Conservation (phyloP, 2,797 vertebrate species). For the Telmatherina bonti region DNA sequence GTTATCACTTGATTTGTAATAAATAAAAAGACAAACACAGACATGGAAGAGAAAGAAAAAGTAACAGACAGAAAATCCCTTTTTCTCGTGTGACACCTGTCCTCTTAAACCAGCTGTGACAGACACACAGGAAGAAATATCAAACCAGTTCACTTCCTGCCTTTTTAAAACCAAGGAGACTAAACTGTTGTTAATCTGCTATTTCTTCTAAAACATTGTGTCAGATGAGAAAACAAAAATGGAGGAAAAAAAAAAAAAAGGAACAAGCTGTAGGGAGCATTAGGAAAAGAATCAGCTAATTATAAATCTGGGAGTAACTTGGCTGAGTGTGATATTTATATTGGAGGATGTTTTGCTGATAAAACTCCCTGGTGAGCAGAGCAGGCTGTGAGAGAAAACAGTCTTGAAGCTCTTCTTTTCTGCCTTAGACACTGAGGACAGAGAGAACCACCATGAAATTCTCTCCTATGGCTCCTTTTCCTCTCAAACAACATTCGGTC, state of each 20-base stretch:
- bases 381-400: slow-evolving; percentile 43
- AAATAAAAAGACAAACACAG: slow-evolving; percentile 77
- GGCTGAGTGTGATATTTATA: slow-evolving; percentile 27
- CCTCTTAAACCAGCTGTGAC: slow-evolving; percentile 38
- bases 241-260: slow-evolving; percentile 21
- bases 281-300: slow-evolving; percentile 50
- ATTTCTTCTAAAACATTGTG: slow-evolving; percentile 21
- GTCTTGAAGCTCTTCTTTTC: slow-evolving; percentile 20
- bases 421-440: slow-evolving; percentile 42
- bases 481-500: slow-evolving; percentile 41
- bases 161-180: slow-evolving; percentile 19
- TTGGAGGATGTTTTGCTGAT: slow-evolving; percentile 44
- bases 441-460: slow-evolving; percentile 51
- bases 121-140: slow-evolving; percentile 8
- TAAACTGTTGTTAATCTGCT: slow-evolving; percentile 13
- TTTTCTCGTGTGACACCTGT: slow-evolving; percentile 16
- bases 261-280: slow-evolving; percentile 17
- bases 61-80: slow-evolving; percentile 29
- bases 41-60: slow-evolving; percentile 43
- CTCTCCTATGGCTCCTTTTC: slow-evolving; percentile 60
- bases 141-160: slow-evolving; percentile 13
- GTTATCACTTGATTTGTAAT: slow-evolving; percentile 70
- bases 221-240: slow-evolving; percentile 12
- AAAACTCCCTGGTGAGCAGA: slow-evolving; percentile 43
- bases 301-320: slow-evolving; percentile 57